Base-by-base conservation (phyloP, 2,888 invertebrate species). In the Phania funesta region DNA sequence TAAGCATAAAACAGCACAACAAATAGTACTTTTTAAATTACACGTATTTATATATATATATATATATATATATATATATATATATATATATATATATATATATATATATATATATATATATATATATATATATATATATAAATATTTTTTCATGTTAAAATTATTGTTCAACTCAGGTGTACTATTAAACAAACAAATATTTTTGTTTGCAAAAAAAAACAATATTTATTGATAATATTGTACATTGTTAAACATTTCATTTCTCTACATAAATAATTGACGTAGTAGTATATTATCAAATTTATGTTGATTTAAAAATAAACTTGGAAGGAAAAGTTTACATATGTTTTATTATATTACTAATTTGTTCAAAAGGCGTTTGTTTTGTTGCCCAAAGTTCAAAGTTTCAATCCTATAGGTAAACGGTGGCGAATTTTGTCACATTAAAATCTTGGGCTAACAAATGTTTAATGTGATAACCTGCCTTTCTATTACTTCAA, bases 151-250 rank as follows among this genome's bases (percentile, higher is more conserved):
- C 71, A 56, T 64, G 29, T 71, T 16, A 20, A 60, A 70, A 56
- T 76, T 41, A 81, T 85, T 85, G 83, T 84, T 84, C 76, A 84
- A 83, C 85, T 85, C 84, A 85, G 84, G 84, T 84, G 54, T 60
- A 80, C 70, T 70, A 68, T 77, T 52, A 54, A 67, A 46, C 56
- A 58, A 41, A 64, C 20, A 48, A 58, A 5, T 32, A 32, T 52
- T 68, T 73, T 62, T 48, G 29, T 70, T 76, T 52, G 38, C 50
- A 22, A 46, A 67, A 58, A 68, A 46, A 7, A 54, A 56, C 29
- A 9, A 18, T 4, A 13, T 16, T 41, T 9, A 70, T 52, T 41
- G 24, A 26, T 48, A 50, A 71, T 50, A 60, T n/a, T n/a, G n/a
- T n/a, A n/a, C 26, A 11, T 38, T 73, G 71, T 50, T 38, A 62